phyloP scores from a whole-genome alignment of 2,797 vertebrate species.

The Pempheris klunzingeri region DNA sequence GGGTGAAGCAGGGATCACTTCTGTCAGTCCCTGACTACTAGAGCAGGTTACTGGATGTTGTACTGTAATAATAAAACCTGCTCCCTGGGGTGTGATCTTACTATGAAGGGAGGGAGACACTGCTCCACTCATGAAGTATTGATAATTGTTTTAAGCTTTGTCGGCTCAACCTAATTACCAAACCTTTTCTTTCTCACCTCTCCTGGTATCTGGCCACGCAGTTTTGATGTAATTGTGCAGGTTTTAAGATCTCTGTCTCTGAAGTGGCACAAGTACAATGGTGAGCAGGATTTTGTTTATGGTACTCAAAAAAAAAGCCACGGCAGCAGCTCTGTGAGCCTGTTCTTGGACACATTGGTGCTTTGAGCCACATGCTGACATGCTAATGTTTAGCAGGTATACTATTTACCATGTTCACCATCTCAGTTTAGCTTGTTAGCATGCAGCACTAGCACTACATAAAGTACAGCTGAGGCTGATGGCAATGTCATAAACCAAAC shows the following conservation, averaged over 20 bases:
- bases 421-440: neutral
- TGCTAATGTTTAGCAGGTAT: neutral
- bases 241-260: neutral
- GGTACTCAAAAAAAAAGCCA: neutral
- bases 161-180: neutral
- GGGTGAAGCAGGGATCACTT: neutral
- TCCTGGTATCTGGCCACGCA: neutral
- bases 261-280: neutral
- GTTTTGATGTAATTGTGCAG: neutral
- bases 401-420: neutral
- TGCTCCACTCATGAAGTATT: neutral
- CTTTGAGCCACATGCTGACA: neutral
- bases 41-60: conserved; percentile 2
- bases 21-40: neutral
- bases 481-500: neutral
- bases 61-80: conserved; percentile 29
- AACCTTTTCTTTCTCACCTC: neutral
- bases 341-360: neutral
- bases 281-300: neutral
- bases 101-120: neutral
- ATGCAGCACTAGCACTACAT: neutral
- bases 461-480: neutral
- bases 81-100: neutral
- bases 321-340: neutral
- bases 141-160: neutral